A percentile compares a stretch with the other conserved stretches of the same genome.
Evolutionary conservation across 2,888 invertebrate species (phyloP).

Genomic region (Acleris emargana): DNA sequence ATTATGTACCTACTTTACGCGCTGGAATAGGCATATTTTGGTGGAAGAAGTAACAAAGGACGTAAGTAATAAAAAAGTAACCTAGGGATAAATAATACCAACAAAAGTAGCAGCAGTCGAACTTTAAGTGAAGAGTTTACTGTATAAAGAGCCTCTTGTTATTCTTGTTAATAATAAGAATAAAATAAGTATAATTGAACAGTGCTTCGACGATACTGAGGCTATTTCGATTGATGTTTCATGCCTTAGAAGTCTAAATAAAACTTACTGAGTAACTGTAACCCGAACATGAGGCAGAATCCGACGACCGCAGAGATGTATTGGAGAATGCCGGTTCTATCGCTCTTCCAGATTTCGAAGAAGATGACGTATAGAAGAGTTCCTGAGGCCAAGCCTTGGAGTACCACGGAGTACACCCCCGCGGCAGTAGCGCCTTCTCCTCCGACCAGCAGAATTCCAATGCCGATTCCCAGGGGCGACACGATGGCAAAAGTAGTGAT

Average conservation of each 20-base stretch:
- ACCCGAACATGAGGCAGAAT: conserved; percentile 88
- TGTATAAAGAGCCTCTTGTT: too few relatives aligned
- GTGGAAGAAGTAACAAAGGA: too few relatives aligned
- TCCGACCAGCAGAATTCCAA: conserved; percentile 87
- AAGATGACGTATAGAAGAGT: conserved; percentile 98
- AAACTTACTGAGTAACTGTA: conserved; percentile 84
- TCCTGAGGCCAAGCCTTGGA: conserved; percentile 95
- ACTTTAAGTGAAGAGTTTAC: too few relatives aligned
- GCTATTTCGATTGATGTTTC: too few relatives aligned
- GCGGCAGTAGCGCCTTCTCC: conserved; percentile 82
- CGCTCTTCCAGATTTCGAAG: conserved; percentile 92
- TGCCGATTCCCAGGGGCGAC: conserved; percentile 91
- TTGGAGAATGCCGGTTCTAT: conserved; percentile 85
- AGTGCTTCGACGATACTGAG: too few relatives aligned
- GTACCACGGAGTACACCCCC: conserved; percentile 85
- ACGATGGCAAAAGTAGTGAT: conserved; percentile 90
- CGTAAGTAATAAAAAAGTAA: too few relatives aligned
- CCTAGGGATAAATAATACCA: too few relatives aligned
- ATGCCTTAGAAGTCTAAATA: background rate
- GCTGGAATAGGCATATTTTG: too few relatives aligned
- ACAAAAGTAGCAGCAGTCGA: too few relatives aligned
- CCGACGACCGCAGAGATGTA: conserved; percentile 87
- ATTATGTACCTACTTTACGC: too few relatives aligned
- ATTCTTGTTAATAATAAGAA: too few relatives aligned
- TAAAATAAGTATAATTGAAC: too few relatives aligned